phyloP scores from a whole-genome alignment of 2,888 invertebrate species.

The Ecdyonurus torrentis region DNA sequence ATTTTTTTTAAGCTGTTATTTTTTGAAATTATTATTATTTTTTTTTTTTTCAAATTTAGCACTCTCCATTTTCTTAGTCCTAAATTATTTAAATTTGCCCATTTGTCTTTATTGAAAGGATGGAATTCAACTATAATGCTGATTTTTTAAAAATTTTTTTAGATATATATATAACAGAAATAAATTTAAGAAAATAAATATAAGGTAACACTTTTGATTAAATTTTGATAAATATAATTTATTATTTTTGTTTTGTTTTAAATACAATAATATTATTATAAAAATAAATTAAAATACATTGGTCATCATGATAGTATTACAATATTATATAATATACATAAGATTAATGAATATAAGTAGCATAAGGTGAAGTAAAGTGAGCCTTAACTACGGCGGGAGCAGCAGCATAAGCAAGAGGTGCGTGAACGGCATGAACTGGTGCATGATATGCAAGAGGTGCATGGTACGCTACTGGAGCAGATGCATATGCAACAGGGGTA shows the following conservation, averaged over 20 bases:
- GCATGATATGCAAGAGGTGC: constrained; percentile 1
- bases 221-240: neutral
- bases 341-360: neutral
- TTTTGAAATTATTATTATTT: too few relatives aligned
- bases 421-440: neutral
- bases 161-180: too few relatives aligned
- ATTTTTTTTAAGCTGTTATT: too few relatives aligned
- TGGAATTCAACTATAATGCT: too few relatives aligned
- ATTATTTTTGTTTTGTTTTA: neutral
- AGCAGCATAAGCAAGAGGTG: neutral
- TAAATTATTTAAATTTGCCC: too few relatives aligned
- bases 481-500: neutral
- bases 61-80: too few relatives aligned
- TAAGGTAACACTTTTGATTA: too few relatives aligned
- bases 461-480: constrained; percentile 1
- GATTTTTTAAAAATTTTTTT: too few relatives aligned
- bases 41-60: too few relatives aligned
- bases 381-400: neutral
- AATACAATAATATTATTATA: neutral
- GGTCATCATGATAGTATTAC: neutral
- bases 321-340: too few relatives aligned
- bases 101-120: too few relatives aligned
- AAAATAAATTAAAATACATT: neutral
- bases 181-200: too few relatives aligned
- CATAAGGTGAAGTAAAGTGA: neutral